Base-by-base conservation (phyloP, 2,113 vertebrate species). In the Mormoops blainvillei region DNA sequence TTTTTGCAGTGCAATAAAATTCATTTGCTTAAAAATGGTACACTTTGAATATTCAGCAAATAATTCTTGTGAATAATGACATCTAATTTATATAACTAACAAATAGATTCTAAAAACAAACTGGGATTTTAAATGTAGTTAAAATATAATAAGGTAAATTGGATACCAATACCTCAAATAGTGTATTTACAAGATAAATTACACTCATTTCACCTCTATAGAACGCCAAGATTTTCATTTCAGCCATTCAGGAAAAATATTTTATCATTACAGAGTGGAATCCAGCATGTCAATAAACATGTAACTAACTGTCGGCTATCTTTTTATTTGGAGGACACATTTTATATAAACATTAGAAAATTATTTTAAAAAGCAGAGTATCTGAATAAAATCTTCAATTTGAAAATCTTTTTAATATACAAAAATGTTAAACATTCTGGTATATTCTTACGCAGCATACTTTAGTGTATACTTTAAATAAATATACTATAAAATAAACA, bases 261-360 rank as follows among this genome's bases (percentile, higher is more conserved):
- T 91, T 89, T 87, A 26, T 11, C 67, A 56, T 88, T 33, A 91
- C 1, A 63, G 19, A 94, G 56, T 91, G 43, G 87, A 90, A 88
- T 65, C 50, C 68, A 38, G 48, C 63, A 65, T 48, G 33, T 76
- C 38, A 85, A 74, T 54, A 74, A 74, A 70, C 28, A 22, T 81
- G 74, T 81, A 65, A 94, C 33, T 78, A 77, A 81, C 18, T 56
- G 33, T 74, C 15, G 68, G 41, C 43, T 45, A 68, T 10, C 87
- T 54, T 86, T 89, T 97, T 89, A 95, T 52, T 86, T 83, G 43
- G 28, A 91, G 3, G 7, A 84, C 28, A 20, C 3, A 68, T 80
- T 77, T 63, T 89, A 33, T n/a, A 94, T 67, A 93, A 88, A 94
- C 45, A 86, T 14, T 71, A 78, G 54, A 81, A 95, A 85, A 50